These are phyloP conservation scores for Ia io DNA, from an alignment of 2,113 vertebrate species.

Conservation along the genomic window DNA sequence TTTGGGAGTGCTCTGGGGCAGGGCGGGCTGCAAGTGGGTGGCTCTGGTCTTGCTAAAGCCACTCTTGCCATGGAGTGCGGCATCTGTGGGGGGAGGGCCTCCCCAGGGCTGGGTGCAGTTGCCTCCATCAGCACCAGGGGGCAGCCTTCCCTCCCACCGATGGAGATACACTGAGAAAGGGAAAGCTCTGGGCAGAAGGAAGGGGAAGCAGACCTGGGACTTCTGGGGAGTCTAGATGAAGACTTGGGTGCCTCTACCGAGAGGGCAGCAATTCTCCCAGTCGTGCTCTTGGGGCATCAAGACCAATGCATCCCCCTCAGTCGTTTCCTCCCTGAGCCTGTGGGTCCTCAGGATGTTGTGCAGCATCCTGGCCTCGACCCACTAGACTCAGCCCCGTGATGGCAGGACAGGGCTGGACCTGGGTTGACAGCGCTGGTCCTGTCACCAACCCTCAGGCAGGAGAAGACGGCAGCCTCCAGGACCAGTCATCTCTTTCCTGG, in stretches of 20 bases:
- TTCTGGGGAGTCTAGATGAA: not conserved
- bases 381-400: too few relatives aligned
- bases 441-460: not conserved
- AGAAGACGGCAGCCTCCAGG: not conserved
- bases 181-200: not conserved
- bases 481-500: accelerated
- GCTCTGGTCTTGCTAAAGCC: not conserved
- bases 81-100: not conserved
- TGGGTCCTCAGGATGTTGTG: not conserved
- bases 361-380: too few relatives aligned
- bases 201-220: not conserved
- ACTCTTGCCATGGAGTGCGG: not conserved
- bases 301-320: not conserved
- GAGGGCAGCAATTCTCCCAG: not conserved
- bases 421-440: not conserved
- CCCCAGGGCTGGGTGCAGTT: not conserved
- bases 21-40: not conserved
- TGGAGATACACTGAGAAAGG: not conserved
- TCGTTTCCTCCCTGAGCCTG: not conserved
- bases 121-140: not conserved
- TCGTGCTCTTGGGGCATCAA: not conserved
- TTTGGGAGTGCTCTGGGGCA: slow-evolving; percentile 47
- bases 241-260: not conserved
- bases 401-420: not conserved
- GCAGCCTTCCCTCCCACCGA: not conserved